A percentile compares a stretch with the other conserved stretches of the same genome.
phyloP scores from a whole-genome alignment of 2,113 vertebrate genomes.

The Tachysurus vachellii region DNA sequence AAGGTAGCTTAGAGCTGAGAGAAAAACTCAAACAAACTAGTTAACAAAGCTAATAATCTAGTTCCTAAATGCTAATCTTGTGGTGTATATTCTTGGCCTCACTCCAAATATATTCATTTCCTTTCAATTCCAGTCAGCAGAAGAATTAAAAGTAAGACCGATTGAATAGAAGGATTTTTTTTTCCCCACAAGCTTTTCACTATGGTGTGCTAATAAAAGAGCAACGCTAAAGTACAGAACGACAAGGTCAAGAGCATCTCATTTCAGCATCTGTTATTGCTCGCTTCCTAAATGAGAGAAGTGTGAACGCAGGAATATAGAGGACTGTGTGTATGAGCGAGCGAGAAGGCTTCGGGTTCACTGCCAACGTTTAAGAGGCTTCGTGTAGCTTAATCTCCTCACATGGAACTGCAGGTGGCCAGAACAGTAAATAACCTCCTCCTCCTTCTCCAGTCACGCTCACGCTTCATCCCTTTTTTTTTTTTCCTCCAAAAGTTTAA shows the following conservation, averaged over 20 bases:
- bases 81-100: slow-evolving; percentile 13
- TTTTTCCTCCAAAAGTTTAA: not conserved
- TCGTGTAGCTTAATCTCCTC: slow-evolving; percentile 1
- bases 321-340: not conserved
- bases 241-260: slow-evolving; percentile 21
- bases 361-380: slow-evolving; percentile 1
- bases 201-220: slow-evolving; percentile 24
- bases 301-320: not conserved
- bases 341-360: not conserved
- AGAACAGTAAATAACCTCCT: slow-evolving; percentile 18
- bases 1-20: not conserved
- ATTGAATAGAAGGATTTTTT: slow-evolving; percentile 15
- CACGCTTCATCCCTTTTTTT: slow-evolving; percentile 1
- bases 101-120: slow-evolving; percentile 38
- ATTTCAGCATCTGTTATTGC: slow-evolving; percentile 5
- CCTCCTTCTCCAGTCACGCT: not conserved
- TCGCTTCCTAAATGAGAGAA: not conserved
- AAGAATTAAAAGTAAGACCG: slow-evolving; percentile 23
- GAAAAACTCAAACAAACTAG: slow-evolving; percentile 40
- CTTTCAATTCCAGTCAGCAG: slow-evolving; percentile 4
- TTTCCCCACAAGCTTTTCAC: slow-evolving; percentile 9
- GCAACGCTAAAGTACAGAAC: not conserved
- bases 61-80: slow-evolving; percentile 32
- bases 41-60: slow-evolving; percentile 49
- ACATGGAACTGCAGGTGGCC: slow-evolving; percentile 10